Evolutionary conservation across 2,113 vertebrate genomes (phyloP), one percentile per base, ranked within the genome.

Genomic region (Gadus chalcogrammus): DNA sequence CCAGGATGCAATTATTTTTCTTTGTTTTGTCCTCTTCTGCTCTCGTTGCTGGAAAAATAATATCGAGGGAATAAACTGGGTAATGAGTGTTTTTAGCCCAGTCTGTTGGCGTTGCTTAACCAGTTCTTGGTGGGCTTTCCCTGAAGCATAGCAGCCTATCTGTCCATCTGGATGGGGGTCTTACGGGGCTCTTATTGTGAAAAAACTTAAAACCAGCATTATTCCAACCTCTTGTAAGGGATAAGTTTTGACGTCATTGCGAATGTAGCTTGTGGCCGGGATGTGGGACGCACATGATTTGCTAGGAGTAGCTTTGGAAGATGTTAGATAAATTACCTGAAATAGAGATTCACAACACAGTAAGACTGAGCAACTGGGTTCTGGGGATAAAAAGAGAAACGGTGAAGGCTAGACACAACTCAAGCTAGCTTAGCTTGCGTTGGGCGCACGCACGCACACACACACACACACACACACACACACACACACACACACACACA

Each of bases 11-110:
- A 38, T 15, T 1, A 20, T 27, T n/a, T 55, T 52, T 67, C 0
- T 60, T 53, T 20, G 59, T 65, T n/a, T 42, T 18, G 31, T 35
- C 31, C 31, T 5, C 31, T 71, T 73, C 35, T 64, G 48, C 63
- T 69, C 72, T 69, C 73, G 64, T 63, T 66, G 68, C 35, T 12
- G n/a, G 20, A 18, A 71, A 68, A 61, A 56, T 70, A 74, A 65
- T 64, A 69, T 59, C 71, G 18, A 56, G 64, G 68, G 62, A 77
- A 56, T 72, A 73, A 67, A 64, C 20, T 64, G 28, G 38, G 69
- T 74, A 72, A 79, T 80, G 71, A 71, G 66, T 35, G 70, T 71
- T 66, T 22, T 71, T 18, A 74, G 61, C 53, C 62, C 52, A 61
- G 56, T 9, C 60, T 79, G 69, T 61, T 12, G 24, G 67, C 11